A percentile compares a stretch with the other conserved stretches of the same genome.
phyloP scores from a whole-genome alignment of 1,140 invertebrate species.

The Cyclina sinensis region DNA sequence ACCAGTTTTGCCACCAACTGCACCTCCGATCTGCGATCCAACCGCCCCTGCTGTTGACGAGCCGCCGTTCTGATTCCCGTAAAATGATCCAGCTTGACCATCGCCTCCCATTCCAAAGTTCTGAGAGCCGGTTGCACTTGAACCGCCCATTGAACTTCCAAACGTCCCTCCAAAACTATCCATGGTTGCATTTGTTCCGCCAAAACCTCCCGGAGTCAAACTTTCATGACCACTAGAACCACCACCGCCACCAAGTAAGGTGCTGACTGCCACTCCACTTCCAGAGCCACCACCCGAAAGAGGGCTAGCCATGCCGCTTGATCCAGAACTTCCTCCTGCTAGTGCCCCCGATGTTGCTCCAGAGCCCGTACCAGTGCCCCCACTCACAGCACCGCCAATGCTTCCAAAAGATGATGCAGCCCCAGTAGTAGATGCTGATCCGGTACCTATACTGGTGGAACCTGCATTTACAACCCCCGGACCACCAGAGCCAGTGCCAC shows the following conservation, averaged over 20 bases:
- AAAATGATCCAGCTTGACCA: conserved; percentile 51
- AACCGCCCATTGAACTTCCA: conserved; percentile 21
- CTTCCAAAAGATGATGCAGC: conserved; percentile 2
- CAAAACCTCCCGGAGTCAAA: conserved; percentile 47
- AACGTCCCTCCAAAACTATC: conserved; percentile 50
- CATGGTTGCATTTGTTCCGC: conserved; percentile 30
- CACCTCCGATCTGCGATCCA: conserved; percentile 23
- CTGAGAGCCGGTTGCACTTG: background rate
- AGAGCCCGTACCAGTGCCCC: background rate
- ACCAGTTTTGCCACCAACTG: background rate
- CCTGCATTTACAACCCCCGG: background rate
- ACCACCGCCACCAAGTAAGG: background rate
- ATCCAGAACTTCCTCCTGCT: background rate
- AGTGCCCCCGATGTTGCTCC: background rate
- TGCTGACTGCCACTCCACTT: background rate
- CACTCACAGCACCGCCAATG: background rate
- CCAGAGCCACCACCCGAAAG: background rate
- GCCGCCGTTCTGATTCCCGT: conserved; percentile 31
- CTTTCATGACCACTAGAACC: background rate
- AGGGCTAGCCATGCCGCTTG: background rate
- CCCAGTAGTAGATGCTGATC: background rate
- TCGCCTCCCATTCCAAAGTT: conserved; percentile 46
- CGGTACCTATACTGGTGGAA: background rate
- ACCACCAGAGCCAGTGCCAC: no score
- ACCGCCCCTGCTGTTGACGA: background rate